Evolutionary conservation across 2,888 invertebrate genomes (phyloP).

Genomic region (Ellobium chinense): DNA sequence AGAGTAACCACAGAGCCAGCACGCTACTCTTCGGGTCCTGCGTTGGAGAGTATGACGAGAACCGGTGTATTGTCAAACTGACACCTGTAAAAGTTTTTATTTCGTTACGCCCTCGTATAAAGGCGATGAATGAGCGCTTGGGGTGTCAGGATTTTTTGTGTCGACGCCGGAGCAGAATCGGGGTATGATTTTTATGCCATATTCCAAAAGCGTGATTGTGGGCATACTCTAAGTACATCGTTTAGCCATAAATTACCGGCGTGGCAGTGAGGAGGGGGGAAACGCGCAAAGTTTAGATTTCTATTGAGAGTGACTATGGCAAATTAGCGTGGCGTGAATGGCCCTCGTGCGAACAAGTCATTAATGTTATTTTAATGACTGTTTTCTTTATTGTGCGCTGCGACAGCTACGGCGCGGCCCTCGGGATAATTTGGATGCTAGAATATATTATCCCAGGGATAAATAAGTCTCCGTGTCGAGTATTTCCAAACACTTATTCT

Average conservation of each 20-base stretch:
- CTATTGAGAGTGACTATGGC: background rate
- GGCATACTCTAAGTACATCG: constrained; percentile 3
- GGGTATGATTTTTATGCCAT: constrained; percentile 11
- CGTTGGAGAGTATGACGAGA: constrained; percentile 13
- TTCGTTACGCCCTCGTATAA: constrained; percentile 3
- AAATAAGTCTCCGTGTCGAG: too few species aligned
- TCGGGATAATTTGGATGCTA: too few species aligned
- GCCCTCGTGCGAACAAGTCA: constrained; percentile 18
- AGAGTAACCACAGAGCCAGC: too few species aligned
- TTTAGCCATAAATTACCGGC: constrained; percentile 35
- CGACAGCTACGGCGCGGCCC: too few species aligned
- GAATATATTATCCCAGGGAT: too few species aligned
- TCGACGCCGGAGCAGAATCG: background rate
- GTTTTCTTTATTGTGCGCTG: background rate
- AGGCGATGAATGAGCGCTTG: constrained; percentile 5
- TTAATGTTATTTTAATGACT: constrained; percentile 33
- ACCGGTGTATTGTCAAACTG: constrained; percentile 11
- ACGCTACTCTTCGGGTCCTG: too few species aligned
- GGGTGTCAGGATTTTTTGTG: constrained; percentile 27
- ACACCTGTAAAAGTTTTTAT: constrained; percentile 31
- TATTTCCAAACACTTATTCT: too few species aligned
- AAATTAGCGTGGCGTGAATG: constrained; percentile 23
- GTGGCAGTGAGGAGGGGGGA: background rate
- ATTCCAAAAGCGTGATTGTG: background rate
- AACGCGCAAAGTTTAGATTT: background rate